Evolutionary conservation across 2,888 invertebrate species (phyloP), one percentile per base, ranked within the genome.

Genomic region (Pimpla rufipes): DNA sequence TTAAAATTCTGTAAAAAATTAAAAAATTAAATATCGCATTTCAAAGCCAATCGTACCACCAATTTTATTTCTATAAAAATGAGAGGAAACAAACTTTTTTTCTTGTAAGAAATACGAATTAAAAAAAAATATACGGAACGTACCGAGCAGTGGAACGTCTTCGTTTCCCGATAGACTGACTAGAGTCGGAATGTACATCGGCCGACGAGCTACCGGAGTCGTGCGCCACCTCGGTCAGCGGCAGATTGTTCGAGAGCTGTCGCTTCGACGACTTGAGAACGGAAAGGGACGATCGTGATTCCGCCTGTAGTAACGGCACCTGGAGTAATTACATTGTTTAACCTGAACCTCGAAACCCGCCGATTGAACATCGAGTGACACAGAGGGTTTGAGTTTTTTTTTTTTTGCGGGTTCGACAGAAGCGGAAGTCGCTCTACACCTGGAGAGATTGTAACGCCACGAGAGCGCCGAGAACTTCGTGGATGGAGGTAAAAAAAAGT

Each of bases 131-230:
- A 5, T 45, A 16, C n/a, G 3, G 1, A 21, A 50, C 70, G n/a
- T 87, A 93, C 93, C 90, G 91, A 74, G 90, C 85, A 0, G 88
- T 80, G 52, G 92, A 90, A 78, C 91, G 91, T 88, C 91, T 91
- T 62, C 92, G 88, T 88, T 93, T 93, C 37, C 92, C 91, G 70
- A 92, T 84, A 18, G 93, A 93, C 81, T 92, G 94, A 91, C 94
- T 95, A 71, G 95, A 95, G 89, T 95, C 95, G 3, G 94, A 93
- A 85, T 94, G 94, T 84, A 93, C 93, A 66, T 94, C 94, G 75
- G 94, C 93, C 7, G 93, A 93, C 16, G 93, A 93, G 85, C 93
- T 93, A 55, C 90, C 94, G 73, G 94, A 94, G 87, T 95, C 95
- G 47, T 94, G 94, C 23, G 89, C 91, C 57, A 92, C 88, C 81